Evolutionary conservation across 1,140 invertebrate genomes (phyloP).

Genomic region (Meloidogyne exigua): DNA sequence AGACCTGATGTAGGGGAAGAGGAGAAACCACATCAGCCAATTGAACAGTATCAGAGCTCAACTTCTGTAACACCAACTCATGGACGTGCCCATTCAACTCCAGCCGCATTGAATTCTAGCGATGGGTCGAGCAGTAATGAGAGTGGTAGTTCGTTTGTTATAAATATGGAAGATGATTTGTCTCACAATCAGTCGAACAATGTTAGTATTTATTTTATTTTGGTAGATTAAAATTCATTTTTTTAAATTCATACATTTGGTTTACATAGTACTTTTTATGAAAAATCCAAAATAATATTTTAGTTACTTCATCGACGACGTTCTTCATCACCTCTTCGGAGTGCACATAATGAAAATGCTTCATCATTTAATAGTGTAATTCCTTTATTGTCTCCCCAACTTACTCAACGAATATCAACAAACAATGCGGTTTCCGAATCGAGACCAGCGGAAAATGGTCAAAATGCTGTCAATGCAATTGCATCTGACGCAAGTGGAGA

Average conservation of each 20-base stretch:
- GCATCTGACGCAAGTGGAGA: slow-evolving; percentile 2
- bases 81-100: not conserved
- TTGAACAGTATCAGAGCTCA: not conserved
- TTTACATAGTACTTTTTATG: too few species aligned
- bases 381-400: slow-evolving; percentile 5
- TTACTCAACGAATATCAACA: not conserved
- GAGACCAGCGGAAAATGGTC: not conserved
- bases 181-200: not conserved
- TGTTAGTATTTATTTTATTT: not conserved
- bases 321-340: not conserved
- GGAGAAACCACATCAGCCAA: not conserved
- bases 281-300: too few species aligned
- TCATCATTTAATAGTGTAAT: not conserved
- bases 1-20: not conserved
- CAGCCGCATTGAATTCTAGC: not conserved
- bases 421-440: not conserved
- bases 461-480: not conserved
- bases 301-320: not conserved
- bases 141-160: not conserved
- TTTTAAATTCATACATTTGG: too few species aligned
- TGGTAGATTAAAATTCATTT: too few species aligned
- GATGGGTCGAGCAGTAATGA: not conserved
- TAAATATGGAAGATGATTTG: slow-evolving; percentile 5
- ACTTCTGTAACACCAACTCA: not conserved
- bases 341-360: not conserved